These are phyloP conservation scores for Microcebus griseorufus DNA, from an alignment of 2,113 vertebrate genomes.

Conservation along the genomic window DNA sequence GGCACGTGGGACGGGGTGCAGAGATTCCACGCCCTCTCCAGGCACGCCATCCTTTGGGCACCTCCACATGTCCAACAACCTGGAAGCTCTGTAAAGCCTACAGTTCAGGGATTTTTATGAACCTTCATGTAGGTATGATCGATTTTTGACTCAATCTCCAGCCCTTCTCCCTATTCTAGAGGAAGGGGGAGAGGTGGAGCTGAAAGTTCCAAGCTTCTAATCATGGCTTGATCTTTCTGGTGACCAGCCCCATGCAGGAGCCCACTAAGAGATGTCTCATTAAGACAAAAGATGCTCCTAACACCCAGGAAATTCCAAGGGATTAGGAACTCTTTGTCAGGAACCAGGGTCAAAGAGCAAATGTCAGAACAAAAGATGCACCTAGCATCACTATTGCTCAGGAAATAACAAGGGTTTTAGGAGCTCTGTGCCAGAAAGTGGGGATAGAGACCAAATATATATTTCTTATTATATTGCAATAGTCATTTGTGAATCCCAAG, in stretches of 20 bases:
- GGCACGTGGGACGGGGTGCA: not conserved
- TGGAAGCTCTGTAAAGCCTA: not conserved
- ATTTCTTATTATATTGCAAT: not conserved
- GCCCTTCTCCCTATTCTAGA: not conserved
- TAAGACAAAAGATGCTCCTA: not conserved
- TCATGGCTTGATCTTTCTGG: not conserved
- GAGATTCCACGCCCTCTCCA: not conserved
- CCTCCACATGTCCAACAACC: not conserved
- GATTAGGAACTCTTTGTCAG: not conserved
- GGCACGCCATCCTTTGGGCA: not conserved
- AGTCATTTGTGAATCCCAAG: conserved; percentile 43
- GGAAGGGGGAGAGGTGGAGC: not conserved
- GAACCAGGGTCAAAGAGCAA: not conserved
- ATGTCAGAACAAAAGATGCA: not conserved
- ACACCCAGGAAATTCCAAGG: not conserved
- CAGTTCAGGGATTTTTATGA: not conserved
- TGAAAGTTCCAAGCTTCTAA: not conserved
- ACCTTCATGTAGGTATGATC: not conserved
- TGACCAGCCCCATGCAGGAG: not conserved
- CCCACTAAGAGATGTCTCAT: not conserved
- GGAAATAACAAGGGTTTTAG: not conserved
- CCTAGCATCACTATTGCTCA: not conserved
- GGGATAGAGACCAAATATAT: not conserved
- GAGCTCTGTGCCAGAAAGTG: not conserved
- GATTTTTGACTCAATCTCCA: not conserved